A percentile compares a stretch with the other conserved stretches of the same genome.
These are phyloP conservation scores for Loripinus fragilis DNA, from an alignment of 2,888 invertebrate species.

Conservation along the genomic window DNA sequence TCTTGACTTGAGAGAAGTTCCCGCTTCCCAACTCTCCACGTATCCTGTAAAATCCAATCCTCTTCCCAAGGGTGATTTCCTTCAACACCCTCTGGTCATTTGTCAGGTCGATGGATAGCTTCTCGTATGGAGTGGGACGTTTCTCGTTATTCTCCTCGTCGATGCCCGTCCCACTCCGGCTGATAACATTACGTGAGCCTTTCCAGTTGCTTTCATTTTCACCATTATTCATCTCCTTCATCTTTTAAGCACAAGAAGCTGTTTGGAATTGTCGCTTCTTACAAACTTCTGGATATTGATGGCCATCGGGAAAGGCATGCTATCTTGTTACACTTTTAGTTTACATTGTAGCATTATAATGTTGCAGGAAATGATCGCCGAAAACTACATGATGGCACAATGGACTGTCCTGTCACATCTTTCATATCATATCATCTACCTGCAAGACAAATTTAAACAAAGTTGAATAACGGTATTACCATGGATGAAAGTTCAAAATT, in stretches of 20 bases:
- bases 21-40: slow-evolving; percentile 90
- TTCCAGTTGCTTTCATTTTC: slow-evolving; percentile 30
- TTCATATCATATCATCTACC: too few species aligned
- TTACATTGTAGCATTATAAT: too few species aligned
- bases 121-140: slow-evolving; percentile 76
- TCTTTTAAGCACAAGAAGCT: slow-evolving; percentile 35
- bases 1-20: slow-evolving; percentile 91
- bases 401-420: too few species aligned
- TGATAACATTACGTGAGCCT: slow-evolving; percentile 14
- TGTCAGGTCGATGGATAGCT: slow-evolving; percentile 77
- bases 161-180: slow-evolving; percentile 37
- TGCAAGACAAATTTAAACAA: too few species aligned
- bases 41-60: slow-evolving; percentile 90
- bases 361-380: too few species aligned
- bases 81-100: slow-evolving; percentile 83
- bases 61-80: slow-evolving; percentile 88
- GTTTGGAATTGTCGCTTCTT: too few species aligned
- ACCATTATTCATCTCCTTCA: slow-evolving; percentile 55
- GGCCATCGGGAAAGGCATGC: too few species aligned
- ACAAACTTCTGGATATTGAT: too few species aligned
- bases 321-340: too few species aligned
- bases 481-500: too few species aligned
- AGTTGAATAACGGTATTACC: too few species aligned
- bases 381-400: too few species aligned
- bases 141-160: slow-evolving; percentile 50